Percentiles rank a stretch among this genome's conserved stretches.
These are phyloP conservation scores for Hormaphis cornu DNA, from an alignment of 1,140 invertebrate species.

Conservation along the genomic window DNA sequence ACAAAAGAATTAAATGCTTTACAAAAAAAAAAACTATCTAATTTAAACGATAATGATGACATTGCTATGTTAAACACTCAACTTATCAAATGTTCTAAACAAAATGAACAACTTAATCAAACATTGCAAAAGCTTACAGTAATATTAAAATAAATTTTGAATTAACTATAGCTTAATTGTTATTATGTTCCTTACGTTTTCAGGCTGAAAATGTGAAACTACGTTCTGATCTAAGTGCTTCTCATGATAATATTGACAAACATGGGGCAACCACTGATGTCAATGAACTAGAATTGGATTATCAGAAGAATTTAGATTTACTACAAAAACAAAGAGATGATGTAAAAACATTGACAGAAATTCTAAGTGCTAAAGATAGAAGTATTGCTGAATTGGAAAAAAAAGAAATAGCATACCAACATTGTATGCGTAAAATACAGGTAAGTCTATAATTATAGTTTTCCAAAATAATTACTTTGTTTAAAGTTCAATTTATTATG, in stretches of 20 bases:
- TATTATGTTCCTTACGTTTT: background rate
- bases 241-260: background rate
- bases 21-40: background rate
- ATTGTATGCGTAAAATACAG: constrained; percentile 26
- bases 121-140: constrained; percentile 5
- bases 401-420: constrained; percentile 22
- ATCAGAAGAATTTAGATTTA: background rate
- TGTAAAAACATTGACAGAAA: constrained; percentile 6
- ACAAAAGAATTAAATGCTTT: background rate
- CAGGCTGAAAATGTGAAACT: constrained; percentile 20
- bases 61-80: constrained; percentile 3
- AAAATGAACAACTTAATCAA: constrained; percentile 12
- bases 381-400: constrained; percentile 23
- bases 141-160: background rate
- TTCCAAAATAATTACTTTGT: background rate
- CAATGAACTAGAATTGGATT: constrained; percentile 6
- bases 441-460: background rate
- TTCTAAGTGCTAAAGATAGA: background rate
- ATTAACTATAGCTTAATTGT: background rate
- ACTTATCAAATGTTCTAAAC: constrained; percentile 11
- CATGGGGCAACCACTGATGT: background rate
- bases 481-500: background rate
- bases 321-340: constrained; percentile 25
- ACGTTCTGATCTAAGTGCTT: background rate
- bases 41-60: background rate